phyloP scores from a whole-genome alignment of 2,797 vertebrate species.

The Notolepis coatsorum region DNA sequence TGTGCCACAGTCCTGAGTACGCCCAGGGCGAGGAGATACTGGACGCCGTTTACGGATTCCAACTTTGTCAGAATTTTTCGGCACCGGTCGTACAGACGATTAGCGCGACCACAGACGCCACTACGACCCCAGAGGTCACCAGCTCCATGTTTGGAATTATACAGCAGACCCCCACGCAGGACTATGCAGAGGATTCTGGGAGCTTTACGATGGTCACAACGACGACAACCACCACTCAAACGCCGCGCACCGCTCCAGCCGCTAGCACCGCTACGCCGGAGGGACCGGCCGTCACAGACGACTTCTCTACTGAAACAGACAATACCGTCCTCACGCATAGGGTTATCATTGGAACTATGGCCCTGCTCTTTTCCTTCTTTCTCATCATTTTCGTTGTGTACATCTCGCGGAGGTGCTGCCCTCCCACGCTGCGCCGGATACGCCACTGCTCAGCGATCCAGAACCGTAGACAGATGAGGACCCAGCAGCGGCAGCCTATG shows the following conservation, averaged over 20 bases:
- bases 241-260: slow-evolving; percentile 70
- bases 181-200: slow-evolving; percentile 96
- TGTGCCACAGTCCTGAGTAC: slow-evolving; percentile 96
- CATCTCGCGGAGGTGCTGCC: slow-evolving; percentile 99
- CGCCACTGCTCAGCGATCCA: slow-evolving; percentile 98
- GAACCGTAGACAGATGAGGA: slow-evolving; percentile 97
- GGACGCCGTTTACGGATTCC: slow-evolving; percentile 97
- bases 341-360: slow-evolving; percentile 99
- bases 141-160: slow-evolving; percentile 93
- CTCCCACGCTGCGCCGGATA: slow-evolving; percentile 95
- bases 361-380: slow-evolving; percentile 99
- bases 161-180: slow-evolving; percentile 90
- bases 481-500: slow-evolving; percentile 97
- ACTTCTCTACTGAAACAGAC: slow-evolving; percentile 90
- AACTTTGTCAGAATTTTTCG: slow-evolving; percentile 98
- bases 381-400: slow-evolving; percentile 99
- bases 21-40: slow-evolving; percentile 99
- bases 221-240: slow-evolving; percentile 73
- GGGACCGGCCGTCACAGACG: slow-evolving; percentile 89
- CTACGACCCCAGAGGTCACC: slow-evolving; percentile 82
- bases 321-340: slow-evolving; percentile 96
- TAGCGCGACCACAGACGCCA: slow-evolving; percentile 82
- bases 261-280: slow-evolving; percentile 76
- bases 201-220: slow-evolving; percentile 89
- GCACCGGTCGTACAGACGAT: slow-evolving; percentile 87